phyloP scores from a whole-genome alignment of 2,888 invertebrate species.

The Busseola fusca region DNA sequence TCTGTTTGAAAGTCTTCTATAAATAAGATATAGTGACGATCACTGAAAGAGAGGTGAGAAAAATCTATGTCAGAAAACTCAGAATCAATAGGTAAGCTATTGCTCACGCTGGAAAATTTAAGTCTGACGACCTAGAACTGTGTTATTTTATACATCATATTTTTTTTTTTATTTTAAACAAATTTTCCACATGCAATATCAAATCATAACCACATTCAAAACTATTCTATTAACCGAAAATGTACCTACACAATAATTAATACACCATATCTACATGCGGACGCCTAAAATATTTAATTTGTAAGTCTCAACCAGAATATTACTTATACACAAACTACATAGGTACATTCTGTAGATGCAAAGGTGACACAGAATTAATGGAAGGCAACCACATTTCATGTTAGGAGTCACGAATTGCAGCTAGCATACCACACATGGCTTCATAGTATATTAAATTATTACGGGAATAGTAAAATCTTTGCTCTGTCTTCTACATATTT shows the following conservation, averaged over 20 bases:
- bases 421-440: slow-evolving; percentile 23
- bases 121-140: background rate
- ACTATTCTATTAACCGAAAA: background rate
- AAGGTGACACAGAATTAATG: slow-evolving; percentile 52
- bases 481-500: background rate
- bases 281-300: slow-evolving; percentile 12
- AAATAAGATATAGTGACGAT: background rate
- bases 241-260: background rate
- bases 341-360: slow-evolving; percentile 24
- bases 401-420: slow-evolving; percentile 45
- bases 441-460: slow-evolving; percentile 30
- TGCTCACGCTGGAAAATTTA: background rate
- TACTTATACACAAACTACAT: slow-evolving; percentile 8
- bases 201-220: background rate
- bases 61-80: background rate
- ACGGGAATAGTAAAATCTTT: slow-evolving; percentile 6
- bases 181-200: background rate
- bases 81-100: background rate
- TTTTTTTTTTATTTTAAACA: too few species aligned
- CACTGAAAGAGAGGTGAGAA: background rate
- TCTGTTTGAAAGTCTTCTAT: too few species aligned
- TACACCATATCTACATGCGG: background rate
- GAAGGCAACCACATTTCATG: slow-evolving; percentile 52
- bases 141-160: background rate
- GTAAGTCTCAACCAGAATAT: background rate